Base-by-base conservation (phyloP, 2,888 invertebrate species). In the Ferdinandea cuprea region DNA sequence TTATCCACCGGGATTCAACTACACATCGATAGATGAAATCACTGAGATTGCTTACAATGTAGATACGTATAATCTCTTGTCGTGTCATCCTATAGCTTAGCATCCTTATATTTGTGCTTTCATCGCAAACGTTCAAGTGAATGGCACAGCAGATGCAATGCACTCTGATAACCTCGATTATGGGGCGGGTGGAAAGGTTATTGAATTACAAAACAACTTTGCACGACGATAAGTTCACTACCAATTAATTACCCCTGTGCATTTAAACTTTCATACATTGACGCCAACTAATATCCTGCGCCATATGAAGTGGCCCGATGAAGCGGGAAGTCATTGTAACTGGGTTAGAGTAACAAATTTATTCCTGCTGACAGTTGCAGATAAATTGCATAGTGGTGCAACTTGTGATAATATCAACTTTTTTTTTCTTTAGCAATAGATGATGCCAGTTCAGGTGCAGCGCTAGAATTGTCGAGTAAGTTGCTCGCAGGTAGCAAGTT, bases 341-440 rank as follows among this genome's bases (percentile, higher is more conserved):
- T 79, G 56, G 72, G 77, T 85, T 77, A 79, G 63, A 85, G 77
- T 85, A 83, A 83, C 80, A 80, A 84, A 81, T 85, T 85, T 77
- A 85, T 85, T 65, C 48, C 72, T 59, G 66, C 58, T 78, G 83
- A 85, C 69, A 85, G 78, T 68, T 40, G 68, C 63, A 78, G 85
- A 85, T 85, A 85, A 78, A 85, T 85, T 85, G 72, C 80, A 81
- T 40, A 69, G 58, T 69, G 69, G 69, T 71, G 65, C 52, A 69
- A 71, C 50, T 81, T 76, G 71, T 76, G 71, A 76, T 81, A 81
- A 59, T 65, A 81, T 81, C 80, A 81, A 74, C 37, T 52, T 25
- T 32, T 42, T n/a, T 40, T 58, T 52, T 58, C 48, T 37, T 56
- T 40, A 56, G 63, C 13, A 17, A 19, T 46, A 54, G 54, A 63